Conservation (phyloP, 2,113 vertebrate species). For the Cephalopterus ornatus region DNA sequence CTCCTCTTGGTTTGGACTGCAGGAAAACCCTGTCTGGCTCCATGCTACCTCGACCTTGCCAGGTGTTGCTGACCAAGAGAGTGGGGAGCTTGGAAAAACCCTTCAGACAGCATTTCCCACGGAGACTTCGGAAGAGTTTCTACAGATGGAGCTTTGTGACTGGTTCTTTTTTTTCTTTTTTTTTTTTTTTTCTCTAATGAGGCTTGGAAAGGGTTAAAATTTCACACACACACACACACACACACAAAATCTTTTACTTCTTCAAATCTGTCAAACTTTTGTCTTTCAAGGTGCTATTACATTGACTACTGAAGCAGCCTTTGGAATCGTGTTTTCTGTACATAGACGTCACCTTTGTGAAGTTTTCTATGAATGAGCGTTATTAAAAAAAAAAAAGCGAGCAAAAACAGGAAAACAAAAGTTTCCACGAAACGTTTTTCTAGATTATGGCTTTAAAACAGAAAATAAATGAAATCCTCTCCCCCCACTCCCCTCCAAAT, state of each 20-base stretch:
- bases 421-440: constrained; percentile 58
- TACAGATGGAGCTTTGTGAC: background rate
- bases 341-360: constrained; percentile 72
- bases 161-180: background rate
- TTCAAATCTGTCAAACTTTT: constrained; percentile 60
- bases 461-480: constrained; percentile 6
- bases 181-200: background rate
- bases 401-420: background rate
- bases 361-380: constrained; percentile 73
- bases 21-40: background rate
- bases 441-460: constrained; percentile 75
- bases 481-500: background rate
- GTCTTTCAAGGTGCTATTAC: constrained; percentile 83
- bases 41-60: constrained; percentile 66
- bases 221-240: background rate
- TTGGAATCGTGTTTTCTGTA: constrained; percentile 68
- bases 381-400: constrained; percentile 61
- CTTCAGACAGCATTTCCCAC: background rate
- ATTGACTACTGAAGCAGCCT: constrained; percentile 77
- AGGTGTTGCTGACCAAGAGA: constrained; percentile 11
- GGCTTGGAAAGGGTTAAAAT: constrained; percentile 39
- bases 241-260: too few relatives aligned
- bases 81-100: background rate
- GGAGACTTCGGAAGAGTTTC: constrained; percentile 39
- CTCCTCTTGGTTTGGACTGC: constrained; percentile 42